Base-by-base conservation (phyloP, 2,113 vertebrate genomes). In the Siniperca chuatsi region DNA sequence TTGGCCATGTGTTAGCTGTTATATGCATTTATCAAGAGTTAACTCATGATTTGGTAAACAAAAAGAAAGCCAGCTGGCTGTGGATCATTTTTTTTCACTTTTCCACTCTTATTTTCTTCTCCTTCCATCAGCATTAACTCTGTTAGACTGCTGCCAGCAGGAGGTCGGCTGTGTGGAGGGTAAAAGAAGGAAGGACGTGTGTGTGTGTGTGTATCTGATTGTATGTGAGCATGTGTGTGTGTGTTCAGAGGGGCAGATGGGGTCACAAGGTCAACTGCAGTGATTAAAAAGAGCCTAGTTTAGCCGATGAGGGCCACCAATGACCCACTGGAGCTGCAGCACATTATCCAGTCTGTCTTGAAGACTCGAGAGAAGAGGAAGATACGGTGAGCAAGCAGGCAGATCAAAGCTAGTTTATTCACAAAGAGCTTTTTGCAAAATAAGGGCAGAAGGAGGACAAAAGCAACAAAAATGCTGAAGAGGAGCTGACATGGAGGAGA, bases 241-340 rank as follows among this genome's bases (percentile, higher is more conserved):
- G 40, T 21, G 33, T 57, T 5, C 2, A 55, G 20, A 60, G 70
- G 67, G 67, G 55, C 50, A 58, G 33, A 54, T 4, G 42, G 71
- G 81, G 74, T 86, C 75, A 65, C 0, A 0, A 44, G 82, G 80
- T 89, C 78, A 86, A 61, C 66, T 60, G 18, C 62, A 61, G 10
- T 74, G 35, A 90, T 90, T 91, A 83, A 91, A 91, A 76, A 4
- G 33, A 76, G 73, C 76, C 77, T 6, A 58, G 46, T 83, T 87
- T 33, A 75, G 40, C 54, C 12, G n/a, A 58, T 33, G n/a, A 48
- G 8, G 57, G 33, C 44, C 77, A 52, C 44, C 66, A 57, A 58
- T 29, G 61, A 70, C 55, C 40, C 4, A 50, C 16, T 35, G 60
- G 68, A 75, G 82, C 73, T 21, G 64, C 50, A 3, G 78, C 54